Base-by-base conservation (phyloP, 2,797 vertebrate species). In the Sebastes hubbsi region DNA sequence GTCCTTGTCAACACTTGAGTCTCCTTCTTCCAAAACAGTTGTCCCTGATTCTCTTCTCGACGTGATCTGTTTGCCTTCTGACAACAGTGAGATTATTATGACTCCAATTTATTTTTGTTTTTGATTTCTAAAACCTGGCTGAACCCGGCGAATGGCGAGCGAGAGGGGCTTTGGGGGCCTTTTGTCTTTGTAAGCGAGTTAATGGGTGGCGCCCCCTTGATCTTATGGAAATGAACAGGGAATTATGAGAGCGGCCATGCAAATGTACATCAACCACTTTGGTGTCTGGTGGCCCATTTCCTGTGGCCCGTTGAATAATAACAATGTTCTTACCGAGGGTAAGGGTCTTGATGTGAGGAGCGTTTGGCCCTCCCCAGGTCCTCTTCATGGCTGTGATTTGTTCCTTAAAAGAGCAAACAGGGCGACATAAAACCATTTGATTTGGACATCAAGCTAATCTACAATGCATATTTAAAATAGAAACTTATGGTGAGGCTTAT, bases 221-320 rank as follows among this genome's bases (percentile, higher is more conserved):
- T 95, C 94, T 95, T 93, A 95, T 95, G 93, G 92, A 95, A 95
- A 95, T 95, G 91, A 94, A 95, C 91, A 80, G 87, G 91, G 94
- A 94, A 95, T 95, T 95, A 95, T 94, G 85, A 95, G 93, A 92
- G 92, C 87, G 72, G 91, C 90, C 94, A 95, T 95, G 94, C 94
- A 95, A 95, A 95, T 95, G 92, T 95, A 94, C 94, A 94, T 93
- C 92, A 95, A 91, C 92, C 94, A 95, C 94, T 95, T 93, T 94
- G 92, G 93, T 92, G 93, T 92, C 94, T 95, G 94, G 93, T 95
- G 94, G 94, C 92, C 91, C 89, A 94, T 95, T 95, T 94, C 91
- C 92, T 93, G 91, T 93, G 91, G 91, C 90, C 92, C 79, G 91
- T 78, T 91, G 93, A 94, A 95, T 94, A 94, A 94, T 88, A 92